phyloP scores from a whole-genome alignment of 1,140 invertebrate species.

The Drosophila takahashii region DNA sequence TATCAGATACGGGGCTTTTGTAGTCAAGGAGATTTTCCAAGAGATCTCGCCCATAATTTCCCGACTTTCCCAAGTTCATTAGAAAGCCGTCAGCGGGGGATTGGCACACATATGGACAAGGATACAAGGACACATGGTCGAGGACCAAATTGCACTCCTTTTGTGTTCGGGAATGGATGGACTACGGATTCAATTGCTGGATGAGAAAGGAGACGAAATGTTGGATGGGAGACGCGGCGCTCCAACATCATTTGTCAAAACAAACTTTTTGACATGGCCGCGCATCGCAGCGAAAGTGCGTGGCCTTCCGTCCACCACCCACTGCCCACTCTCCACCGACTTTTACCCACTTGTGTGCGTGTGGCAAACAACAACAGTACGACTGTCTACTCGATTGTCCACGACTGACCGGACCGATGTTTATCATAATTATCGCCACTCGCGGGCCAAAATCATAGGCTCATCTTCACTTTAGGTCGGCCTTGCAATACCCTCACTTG shows the following conservation, averaged over 20 bases:
- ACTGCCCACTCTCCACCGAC: not conserved
- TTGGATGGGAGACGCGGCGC: constrained; percentile 20
- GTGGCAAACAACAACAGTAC: constrained; percentile 29
- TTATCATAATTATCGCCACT: constrained; percentile 74
- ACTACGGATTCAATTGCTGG: constrained; percentile 2
- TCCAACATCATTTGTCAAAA: constrained; percentile 81
- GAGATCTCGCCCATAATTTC: constrained; percentile 30
- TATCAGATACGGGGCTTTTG: too few relatives aligned
- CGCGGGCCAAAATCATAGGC: constrained; percentile 43
- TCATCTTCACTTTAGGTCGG: not conserved
- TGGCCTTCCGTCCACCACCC: constrained; percentile 11
- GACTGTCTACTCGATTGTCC: constrained; percentile 14
- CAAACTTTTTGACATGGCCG: constrained; percentile 75
- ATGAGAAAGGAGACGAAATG: not conserved
- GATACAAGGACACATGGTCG: constrained; percentile 21
- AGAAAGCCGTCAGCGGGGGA: constrained; percentile 43
- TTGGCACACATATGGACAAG: constrained; percentile 68
- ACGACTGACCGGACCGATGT: constrained; percentile 41
- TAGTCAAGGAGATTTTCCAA: not conserved
- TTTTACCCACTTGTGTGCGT: constrained; percentile 9
- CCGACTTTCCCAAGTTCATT: constrained; percentile 58
- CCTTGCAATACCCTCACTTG: not conserved
- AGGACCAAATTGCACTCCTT: constrained; percentile 39
- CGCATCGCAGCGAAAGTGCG: constrained; percentile 73
- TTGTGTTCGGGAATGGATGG: constrained; percentile 13